These are phyloP conservation scores for Peromyscus maniculatus DNA, from an alignment of 2,113 vertebrate species.

Conservation along the genomic window DNA sequence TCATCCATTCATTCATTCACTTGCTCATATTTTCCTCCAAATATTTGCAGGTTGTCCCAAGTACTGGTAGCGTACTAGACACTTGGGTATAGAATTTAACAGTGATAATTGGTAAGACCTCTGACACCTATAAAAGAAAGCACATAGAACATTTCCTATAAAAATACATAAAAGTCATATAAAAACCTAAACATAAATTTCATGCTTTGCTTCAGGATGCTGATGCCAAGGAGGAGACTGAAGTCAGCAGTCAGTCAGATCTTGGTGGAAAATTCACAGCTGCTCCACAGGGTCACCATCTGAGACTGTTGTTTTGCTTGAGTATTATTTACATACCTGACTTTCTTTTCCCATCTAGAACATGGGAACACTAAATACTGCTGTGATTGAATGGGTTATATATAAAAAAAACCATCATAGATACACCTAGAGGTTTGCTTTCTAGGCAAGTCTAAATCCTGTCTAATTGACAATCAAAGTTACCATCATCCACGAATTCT, in stretches of 20 bases:
- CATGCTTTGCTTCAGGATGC: conserved; percentile 33
- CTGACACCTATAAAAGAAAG: conserved; percentile 3
- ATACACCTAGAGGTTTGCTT: too few relatives aligned
- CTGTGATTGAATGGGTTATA: not conserved
- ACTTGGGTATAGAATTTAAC: not conserved
- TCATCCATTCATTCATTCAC: not conserved
- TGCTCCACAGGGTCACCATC: not conserved
- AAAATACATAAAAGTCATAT: conserved; percentile 44
- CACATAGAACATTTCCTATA: conserved; percentile 13
- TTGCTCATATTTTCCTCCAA: not conserved
- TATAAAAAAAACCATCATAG: not conserved
- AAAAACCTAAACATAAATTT: conserved; percentile 54
- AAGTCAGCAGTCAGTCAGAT: not conserved
- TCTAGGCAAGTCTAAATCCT: not conserved
- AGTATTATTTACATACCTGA: not conserved
- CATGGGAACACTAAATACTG: not conserved
- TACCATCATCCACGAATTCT: not conserved
- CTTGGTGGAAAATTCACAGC: not conserved
- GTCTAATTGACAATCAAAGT: not conserved
- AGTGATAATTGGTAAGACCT: conserved; percentile 23
- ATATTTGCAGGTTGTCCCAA: conserved; percentile 1
- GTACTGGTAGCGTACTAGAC: not conserved
- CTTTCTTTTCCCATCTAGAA: not conserved
- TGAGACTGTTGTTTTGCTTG: not conserved
- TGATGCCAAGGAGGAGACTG: not conserved